Base-by-base conservation (phyloP, 92 coral and sea anemone genomes). In the Porites rus region DNA sequence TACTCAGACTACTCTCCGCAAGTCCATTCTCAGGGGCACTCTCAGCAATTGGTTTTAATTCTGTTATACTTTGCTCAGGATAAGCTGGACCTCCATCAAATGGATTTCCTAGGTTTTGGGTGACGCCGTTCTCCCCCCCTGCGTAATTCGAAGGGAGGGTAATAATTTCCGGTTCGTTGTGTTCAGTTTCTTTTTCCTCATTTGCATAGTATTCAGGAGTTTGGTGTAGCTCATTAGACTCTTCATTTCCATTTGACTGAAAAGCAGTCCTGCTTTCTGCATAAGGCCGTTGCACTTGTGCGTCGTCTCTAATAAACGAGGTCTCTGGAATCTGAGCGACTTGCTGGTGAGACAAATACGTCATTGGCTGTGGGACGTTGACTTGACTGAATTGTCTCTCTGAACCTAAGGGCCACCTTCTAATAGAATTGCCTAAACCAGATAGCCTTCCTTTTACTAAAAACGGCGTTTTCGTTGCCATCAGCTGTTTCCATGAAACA, bases 301-400 rank as follows among this genome's bases (percentile, higher is more conserved):
- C 3, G 22, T 31, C 16, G 2, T 8, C 19, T 4, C 50, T 54
- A 20, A 25, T 8, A 38, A 78, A 64, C 11, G 69, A 18, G 11
- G 51, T 24, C 12, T 5, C 63, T 66, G 84, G 84, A 65, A 79
- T 43, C 72, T 64, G 58, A 38, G 46, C 82, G 12, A 63, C 71
- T 20, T 38, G 46, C 46, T 64, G 14, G 24, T 79, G 50, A 18
- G 73, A 65, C 6, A 79, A 50, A 21, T 65, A 73, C 51, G 21
- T n/a, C 18, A 66, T 19, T 3, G 84, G 66, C 13, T 20, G 84
- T 22, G 84, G 84, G 1, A 64, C 16, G 6, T 74, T 74, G 4
- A 12, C 19, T 69, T 28, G 73, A 50, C 25, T 58, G 6, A 20
- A 4, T 65, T 3, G 14, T 21, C 22, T 61, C 10, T 3, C 46